Conservation (phyloP, 1,140 invertebrate species). For the Diachasmimorpha longicaudata region DNA sequence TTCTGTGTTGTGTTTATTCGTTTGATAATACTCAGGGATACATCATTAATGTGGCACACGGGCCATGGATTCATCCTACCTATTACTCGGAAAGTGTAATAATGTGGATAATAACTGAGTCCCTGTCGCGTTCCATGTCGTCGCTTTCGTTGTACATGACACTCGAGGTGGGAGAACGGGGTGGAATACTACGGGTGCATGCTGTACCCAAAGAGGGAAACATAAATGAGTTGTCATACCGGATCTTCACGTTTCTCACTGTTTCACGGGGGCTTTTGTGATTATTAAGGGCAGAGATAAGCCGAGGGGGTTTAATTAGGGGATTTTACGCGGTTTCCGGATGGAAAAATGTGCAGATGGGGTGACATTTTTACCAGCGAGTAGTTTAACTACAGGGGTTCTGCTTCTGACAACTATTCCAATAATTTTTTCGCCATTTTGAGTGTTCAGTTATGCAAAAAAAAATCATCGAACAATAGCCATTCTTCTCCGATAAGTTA, state of each 20-base stretch:
- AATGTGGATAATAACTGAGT: background rate
- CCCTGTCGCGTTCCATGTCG: slow-evolving; percentile 2
- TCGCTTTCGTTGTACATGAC: background rate
- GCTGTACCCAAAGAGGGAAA: background rate
- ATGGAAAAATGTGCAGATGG: too few relatives aligned
- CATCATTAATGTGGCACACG: background rate
- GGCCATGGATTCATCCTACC: background rate
- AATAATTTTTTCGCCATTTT: too few relatives aligned
- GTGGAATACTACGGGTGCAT: background rate
- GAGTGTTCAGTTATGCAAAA: too few relatives aligned
- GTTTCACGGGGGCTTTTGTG: background rate
- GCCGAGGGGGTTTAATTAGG: background rate
- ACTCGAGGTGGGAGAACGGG: background rate
- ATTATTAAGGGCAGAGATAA: background rate
- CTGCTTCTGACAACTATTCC: too few relatives aligned
- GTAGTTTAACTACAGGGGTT: too few relatives aligned
- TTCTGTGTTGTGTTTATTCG: background rate
- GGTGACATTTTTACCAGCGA: too few relatives aligned
- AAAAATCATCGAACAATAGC: too few relatives aligned
- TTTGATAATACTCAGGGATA: background rate
- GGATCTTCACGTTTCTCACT: background rate
- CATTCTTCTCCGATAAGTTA: too few relatives aligned
- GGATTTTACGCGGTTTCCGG: too few relatives aligned
- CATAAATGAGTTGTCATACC: slow-evolving; percentile 9
- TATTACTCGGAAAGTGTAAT: background rate